Base-by-base conservation (phyloP, 2,888 invertebrate genomes). In the Danaus chrysippus region DNA sequence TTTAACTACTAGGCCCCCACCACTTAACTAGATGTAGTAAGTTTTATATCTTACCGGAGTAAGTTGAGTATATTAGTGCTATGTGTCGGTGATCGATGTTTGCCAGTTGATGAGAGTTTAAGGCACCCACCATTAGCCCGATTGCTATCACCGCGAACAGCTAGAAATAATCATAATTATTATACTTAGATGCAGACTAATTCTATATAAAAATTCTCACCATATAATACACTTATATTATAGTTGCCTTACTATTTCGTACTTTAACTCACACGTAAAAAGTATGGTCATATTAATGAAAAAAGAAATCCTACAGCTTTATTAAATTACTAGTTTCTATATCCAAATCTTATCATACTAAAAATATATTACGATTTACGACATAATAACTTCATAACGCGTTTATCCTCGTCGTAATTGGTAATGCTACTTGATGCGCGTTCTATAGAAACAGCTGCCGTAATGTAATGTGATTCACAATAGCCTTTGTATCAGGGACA, bases 51-150 rank as follows among this genome's bases (percentile, higher is more conserved):
- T 86, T 77, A 91, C 91, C 89, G 12, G 92, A 93, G 76, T 93
- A 93, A 3, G 94, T 91, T 12, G 94, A 93, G 82, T 93, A 94
- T 80, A 94, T 93, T 65, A 94, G 86, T 0, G 94, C 94, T 15
- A 93, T 92, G 73, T 94, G 80, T 84, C 87, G 76, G 83, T 93
- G 73, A 82, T 92, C 75, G 76, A 88, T 82, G 41, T 92, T 91
- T 46, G 93, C 84, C n/a, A 92, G 86, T 68, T 88, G 85, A 1
- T 87, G 91, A 12, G 86, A 91, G 73, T 92, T 91, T 43, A 93
- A 89, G 0, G 95, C 94, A 59, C 94, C 94, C 56, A 93, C 92
- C 46, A 93, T 89, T 68, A 94, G 83, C 3, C 93, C 93, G 54
- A 94, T 91, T 59, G 94, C 93, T 46, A 93, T 91, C 54, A 94